These are phyloP conservation scores for Stigmatopora nigra DNA, from an alignment of 2,113 vertebrate species.

Conservation along the genomic window DNA sequence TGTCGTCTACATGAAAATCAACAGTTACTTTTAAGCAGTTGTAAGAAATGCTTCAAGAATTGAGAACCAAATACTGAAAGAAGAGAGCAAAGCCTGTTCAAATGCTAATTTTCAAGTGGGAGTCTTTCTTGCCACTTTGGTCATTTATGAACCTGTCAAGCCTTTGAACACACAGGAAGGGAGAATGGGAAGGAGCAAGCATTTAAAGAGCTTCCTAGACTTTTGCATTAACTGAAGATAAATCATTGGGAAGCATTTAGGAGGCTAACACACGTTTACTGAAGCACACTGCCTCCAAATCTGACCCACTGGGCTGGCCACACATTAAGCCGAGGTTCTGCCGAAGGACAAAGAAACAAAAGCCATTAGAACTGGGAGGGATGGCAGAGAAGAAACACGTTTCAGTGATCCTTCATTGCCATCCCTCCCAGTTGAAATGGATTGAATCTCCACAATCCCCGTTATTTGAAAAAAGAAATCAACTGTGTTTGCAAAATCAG, in stretches of 20 bases:
- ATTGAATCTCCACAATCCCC: no score
- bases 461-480: no score
- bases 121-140: not conserved
- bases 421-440: no score
- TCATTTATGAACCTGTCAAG: slow-evolving; percentile 2
- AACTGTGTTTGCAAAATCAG: not conserved
- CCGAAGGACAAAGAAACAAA: slow-evolving; percentile 3
- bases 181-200: not conserved
- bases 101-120: not conserved
- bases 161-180: slow-evolving; percentile 1
- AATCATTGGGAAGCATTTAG: slow-evolving; percentile 10
- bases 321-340: slow-evolving; percentile 7
- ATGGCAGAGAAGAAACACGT: no score
- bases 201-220: slow-evolving; percentile 15
- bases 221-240: slow-evolving; percentile 23
- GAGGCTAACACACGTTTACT: slow-evolving; percentile 12
- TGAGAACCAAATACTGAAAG: no score
- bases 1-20: not conserved
- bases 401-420: no score
- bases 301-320: slow-evolving; percentile 11
- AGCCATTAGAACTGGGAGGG: not conserved
- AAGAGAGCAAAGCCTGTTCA: not conserved
- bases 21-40: no score
- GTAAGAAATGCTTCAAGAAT: no score
- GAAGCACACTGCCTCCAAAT: slow-evolving; percentile 7